phyloP scores from a whole-genome alignment of 2,797 vertebrate species.

The Aldrovandia affinis region DNA sequence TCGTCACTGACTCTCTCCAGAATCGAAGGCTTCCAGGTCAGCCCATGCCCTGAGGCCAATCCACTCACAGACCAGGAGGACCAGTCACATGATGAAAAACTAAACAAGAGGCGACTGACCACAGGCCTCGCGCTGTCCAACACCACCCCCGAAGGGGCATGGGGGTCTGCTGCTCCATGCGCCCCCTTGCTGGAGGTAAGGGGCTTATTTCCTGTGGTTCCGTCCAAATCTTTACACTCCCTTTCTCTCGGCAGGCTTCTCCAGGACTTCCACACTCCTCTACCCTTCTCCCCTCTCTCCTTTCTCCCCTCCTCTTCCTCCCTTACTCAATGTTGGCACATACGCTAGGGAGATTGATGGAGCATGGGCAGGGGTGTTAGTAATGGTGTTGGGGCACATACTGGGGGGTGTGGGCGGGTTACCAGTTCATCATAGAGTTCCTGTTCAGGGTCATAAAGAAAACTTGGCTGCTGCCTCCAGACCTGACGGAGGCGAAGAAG shows the following conservation, averaged over 20 bases:
- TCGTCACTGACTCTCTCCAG: background rate
- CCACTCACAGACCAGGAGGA: background rate
- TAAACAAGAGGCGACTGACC: background rate
- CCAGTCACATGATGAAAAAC: background rate
- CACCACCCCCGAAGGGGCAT: background rate
- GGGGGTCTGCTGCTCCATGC: background rate
- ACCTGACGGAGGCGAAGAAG: slow-evolving; percentile 97
- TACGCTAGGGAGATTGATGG: slow-evolving; percentile 63
- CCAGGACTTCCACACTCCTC: slow-evolving; percentile 29
- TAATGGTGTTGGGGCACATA: slow-evolving; percentile 23
- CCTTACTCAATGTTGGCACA: slow-evolving; percentile 40
- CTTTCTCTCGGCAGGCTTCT: slow-evolving; percentile 30
- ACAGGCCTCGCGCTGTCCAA: background rate
- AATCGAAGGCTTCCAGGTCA: background rate
- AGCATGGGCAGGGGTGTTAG: slow-evolving; percentile 53
- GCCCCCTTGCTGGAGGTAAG: slow-evolving; percentile 28
- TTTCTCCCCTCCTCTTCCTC: slow-evolving; percentile 25
- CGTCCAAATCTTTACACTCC: background rate
- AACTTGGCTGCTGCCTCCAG: slow-evolving; percentile 98
- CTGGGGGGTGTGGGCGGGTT: slow-evolving; percentile 61
- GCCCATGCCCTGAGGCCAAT: background rate
- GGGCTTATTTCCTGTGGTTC: background rate
- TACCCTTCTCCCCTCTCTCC: slow-evolving; percentile 24
- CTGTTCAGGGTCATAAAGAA: slow-evolving; percentile 99
- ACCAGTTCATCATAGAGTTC: slow-evolving; percentile 99